Base-by-base conservation (phyloP, 2,797 vertebrate species). In the Manis crassicaudata region DNA sequence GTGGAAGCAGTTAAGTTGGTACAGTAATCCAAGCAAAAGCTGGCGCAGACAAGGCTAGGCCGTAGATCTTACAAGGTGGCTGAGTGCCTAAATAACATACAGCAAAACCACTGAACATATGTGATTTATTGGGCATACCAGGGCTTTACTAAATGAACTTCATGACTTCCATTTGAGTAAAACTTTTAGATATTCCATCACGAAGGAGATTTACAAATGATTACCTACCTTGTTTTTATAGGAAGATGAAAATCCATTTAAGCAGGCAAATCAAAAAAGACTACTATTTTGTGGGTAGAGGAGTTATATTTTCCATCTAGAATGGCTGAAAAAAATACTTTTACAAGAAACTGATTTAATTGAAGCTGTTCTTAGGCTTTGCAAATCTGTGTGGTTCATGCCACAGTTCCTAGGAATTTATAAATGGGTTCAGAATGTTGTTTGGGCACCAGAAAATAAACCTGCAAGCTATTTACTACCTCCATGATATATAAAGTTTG, bases 401-500 rank as follows among this genome's bases (percentile, higher is more conserved):
- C 98, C 98, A 98, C 97, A 92, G 96, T 97, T 98, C 98, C 98
- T 98, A 98, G 97, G 98, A 99, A 98, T 99, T 99, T 99, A 98
- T 99, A 99, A 99, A 99, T 98, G 98, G 98, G 98, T 98, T 98
- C 90, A 85, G 98, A 99, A 98, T 98, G 98, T 99, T 99, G 99
- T 99, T 99, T 98, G 99, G 99, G 98, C 98, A 99, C 98, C 98
- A 98, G 99, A 99, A 99, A 99, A 99, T 99, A 99, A 99, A 99
- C 99, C 99, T 99, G 96, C 97, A 73, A 99, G 99, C 99, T 99
- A 99, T 99, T 99, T 99, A 99, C 99, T 99, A 99, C 99, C 99
- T 99, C 98, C 97, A 99, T 99, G 99, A 99, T 99, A 99, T 99
- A 99, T 99, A 99, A 99, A 99, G 99, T 99, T 99, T 99, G 99